A percentile compares a stretch with the other conserved stretches of the same genome.
phyloP scores from a whole-genome alignment of 2,113 vertebrate genomes.

The Chaetorhynchus papuensis region DNA sequence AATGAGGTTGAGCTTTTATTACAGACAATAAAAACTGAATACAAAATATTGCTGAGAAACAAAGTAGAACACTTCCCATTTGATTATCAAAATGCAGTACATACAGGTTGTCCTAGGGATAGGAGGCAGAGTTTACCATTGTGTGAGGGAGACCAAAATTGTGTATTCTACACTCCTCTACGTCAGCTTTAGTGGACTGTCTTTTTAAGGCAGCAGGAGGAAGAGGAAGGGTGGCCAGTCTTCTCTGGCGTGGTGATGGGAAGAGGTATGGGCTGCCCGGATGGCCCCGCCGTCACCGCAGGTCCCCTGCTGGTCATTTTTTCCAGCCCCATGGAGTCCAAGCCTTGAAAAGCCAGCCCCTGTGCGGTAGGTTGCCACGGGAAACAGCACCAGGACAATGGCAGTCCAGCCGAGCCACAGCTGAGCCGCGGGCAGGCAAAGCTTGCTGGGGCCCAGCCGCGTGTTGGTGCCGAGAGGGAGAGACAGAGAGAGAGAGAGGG shows the following conservation, averaged over 20 bases:
- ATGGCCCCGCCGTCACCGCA: rapidly evolving
- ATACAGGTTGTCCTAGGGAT: neutral
- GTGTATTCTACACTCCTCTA: neutral
- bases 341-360: neutral
- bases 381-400: neutral
- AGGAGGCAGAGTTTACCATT: neutral
- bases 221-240: neutral
- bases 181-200: neutral
- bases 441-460: rapidly evolving
- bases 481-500: too few species aligned
- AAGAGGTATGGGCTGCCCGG: neutral
- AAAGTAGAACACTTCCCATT: neutral
- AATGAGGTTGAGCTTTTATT: constrained; percentile 41
- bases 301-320: rapidly evolving
- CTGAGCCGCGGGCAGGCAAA: rapidly evolving
- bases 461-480: rapidly evolving
- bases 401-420: neutral
- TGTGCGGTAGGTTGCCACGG: rapidly evolving
- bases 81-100: neutral
- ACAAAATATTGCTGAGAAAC: neutral
- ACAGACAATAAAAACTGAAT: constrained; percentile 20
- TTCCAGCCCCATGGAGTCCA: too few species aligned
- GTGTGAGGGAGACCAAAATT: neutral
- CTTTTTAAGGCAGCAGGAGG: neutral
- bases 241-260: neutral